Evolutionary conservation across 2,888 invertebrate genomes (phyloP).

Genomic region (Tetragonisca angustula): DNA sequence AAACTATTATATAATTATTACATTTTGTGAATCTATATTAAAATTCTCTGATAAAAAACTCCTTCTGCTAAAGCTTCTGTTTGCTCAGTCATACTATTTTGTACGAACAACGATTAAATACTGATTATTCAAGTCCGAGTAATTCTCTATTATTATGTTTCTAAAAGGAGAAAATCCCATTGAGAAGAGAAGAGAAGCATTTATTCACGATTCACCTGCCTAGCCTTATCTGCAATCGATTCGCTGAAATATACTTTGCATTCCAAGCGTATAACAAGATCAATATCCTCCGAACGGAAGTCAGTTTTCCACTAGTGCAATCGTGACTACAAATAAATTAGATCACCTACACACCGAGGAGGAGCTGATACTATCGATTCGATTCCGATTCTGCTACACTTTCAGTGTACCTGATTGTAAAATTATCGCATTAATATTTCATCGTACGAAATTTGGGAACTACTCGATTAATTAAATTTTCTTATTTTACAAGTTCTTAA

Average conservation of each 20-base stretch:
- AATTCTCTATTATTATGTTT: not conserved
- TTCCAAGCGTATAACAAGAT: slow-evolving; percentile 58
- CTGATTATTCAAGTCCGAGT: not conserved
- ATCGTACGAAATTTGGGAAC: not conserved
- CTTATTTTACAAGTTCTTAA: not conserved
- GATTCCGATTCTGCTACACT: not conserved
- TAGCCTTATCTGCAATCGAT: slow-evolving; percentile 31
- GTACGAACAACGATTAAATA: not conserved
- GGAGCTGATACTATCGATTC: not conserved
- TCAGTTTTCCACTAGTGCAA: slow-evolving; percentile 25
- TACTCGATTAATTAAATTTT: not conserved
- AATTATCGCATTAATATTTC: not conserved
- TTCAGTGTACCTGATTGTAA: not conserved
- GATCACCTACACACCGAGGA: slow-evolving; percentile 3
- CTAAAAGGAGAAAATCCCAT: not conserved
- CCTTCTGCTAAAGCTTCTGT: no score
- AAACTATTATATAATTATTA: no score
- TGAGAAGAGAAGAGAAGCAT: not conserved
- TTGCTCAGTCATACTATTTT: not conserved
- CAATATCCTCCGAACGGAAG: slow-evolving; percentile 40
- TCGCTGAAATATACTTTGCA: slow-evolving; percentile 42
- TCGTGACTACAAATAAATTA: slow-evolving; percentile 20
- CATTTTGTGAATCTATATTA: no score
- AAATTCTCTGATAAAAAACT: no score
- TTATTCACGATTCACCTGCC: slow-evolving; percentile 19